These are phyloP conservation scores for Anaspis maculata DNA, from an alignment of 2,888 invertebrate genomes.

Conservation along the genomic window DNA sequence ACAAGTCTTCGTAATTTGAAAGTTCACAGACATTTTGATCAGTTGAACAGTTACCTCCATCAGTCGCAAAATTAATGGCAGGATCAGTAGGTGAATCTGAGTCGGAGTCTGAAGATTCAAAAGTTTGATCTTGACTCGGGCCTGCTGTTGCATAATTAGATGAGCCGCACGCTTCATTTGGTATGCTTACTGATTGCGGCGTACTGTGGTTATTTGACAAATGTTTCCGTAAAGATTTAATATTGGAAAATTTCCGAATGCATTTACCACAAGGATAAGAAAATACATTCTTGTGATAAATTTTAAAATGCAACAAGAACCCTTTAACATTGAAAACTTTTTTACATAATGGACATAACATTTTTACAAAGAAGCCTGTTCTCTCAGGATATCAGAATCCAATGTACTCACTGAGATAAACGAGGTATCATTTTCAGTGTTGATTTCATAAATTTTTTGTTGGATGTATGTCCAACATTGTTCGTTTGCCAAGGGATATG, in stretches of 20 bases:
- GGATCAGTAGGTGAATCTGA: too few species aligned
- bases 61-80: too few species aligned
- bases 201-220: neutral
- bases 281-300: neutral
- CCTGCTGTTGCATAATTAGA: too few species aligned
- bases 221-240: conserved; percentile 1
- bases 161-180: too few species aligned
- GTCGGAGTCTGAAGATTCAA: too few species aligned
- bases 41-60: too few species aligned
- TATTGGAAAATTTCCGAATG: neutral
- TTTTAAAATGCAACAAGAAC: neutral
- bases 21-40: too few species aligned
- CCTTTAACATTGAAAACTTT: neutral
- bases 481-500: neutral
- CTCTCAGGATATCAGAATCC: neutral
- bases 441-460: conserved; percentile 1
- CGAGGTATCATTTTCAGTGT: neutral
- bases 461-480: conserved; percentile 1
- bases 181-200: neutral
- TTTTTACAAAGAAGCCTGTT: neutral
- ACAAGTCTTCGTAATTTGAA: neutral
- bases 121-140: too few species aligned
- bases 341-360: neutral
- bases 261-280: conserved; percentile 1
- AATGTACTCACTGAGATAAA: conserved; percentile 1